Percentiles rank a stretch among this genome's conserved stretches.
phyloP scores from a whole-genome alignment of 2,113 vertebrate species.

The Zosterops hypoxanthus region DNA sequence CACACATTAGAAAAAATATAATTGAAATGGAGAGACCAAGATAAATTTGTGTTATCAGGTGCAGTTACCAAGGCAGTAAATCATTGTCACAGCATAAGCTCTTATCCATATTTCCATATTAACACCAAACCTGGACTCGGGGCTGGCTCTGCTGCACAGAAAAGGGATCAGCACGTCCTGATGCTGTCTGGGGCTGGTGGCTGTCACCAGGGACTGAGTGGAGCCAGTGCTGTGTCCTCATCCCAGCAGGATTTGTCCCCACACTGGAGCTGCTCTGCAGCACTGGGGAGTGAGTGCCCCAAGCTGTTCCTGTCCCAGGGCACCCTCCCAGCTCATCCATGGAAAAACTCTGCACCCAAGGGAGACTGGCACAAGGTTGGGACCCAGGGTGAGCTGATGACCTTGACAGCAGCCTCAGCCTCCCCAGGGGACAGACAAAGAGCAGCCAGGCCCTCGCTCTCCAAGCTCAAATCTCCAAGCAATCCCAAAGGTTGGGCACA shows the following conservation, averaged over 20 bases:
- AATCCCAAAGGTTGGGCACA: rapidly evolving
- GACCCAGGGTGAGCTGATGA: not conserved
- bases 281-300: not conserved
- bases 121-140: not conserved
- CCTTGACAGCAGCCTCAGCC: not conserved
- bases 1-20: conserved; percentile 62
- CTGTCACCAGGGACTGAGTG: not conserved
- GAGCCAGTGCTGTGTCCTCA: rapidly evolving
- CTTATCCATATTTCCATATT: conserved; percentile 70
- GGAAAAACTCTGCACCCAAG: not conserved
- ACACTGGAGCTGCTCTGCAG: rapidly evolving
- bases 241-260: not conserved
- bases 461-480: not conserved
- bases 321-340: rapidly evolving
- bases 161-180: not conserved
- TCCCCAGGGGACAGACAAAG: not conserved
- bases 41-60: conserved; percentile 70
- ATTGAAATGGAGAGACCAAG: conserved; percentile 62
- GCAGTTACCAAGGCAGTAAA: conserved; percentile 71
- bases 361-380: rapidly evolving
- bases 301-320: not conserved
- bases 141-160: not conserved
- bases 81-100: conserved; percentile 62
- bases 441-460: rapidly evolving
- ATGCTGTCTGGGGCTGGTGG: not conserved